A percentile compares a stretch with the other conserved stretches of the same genome.
Evolutionary conservation across 37 sponge, comb jelly and placozoan species (phyloP).

Genomic region (Aphrocallistes beatrix): DNA sequence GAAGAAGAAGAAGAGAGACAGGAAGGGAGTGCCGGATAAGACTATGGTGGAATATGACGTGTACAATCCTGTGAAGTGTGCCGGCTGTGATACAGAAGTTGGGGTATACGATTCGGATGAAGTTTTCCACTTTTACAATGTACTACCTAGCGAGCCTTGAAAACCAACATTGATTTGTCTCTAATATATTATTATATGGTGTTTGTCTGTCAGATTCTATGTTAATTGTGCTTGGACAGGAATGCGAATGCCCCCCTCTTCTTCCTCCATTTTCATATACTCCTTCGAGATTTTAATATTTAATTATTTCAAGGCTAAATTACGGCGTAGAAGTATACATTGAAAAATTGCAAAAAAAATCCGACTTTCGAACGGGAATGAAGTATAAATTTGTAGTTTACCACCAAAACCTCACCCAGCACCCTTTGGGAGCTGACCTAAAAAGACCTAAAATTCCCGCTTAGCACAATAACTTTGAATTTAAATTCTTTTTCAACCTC

Average conservation of each 20-base stretch:
- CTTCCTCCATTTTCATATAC: neutral
- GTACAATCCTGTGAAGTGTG: slow-evolving; percentile 74
- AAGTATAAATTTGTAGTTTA: no score
- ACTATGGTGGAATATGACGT: slow-evolving; percentile 8
- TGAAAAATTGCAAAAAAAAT: no score
- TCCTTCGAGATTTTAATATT: neutral
- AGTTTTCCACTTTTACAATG: slow-evolving; percentile 86
- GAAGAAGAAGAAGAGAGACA: slow-evolving; percentile 32
- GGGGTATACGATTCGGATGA: slow-evolving; percentile 80
- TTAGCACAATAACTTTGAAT: no score
- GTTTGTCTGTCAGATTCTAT: no score
- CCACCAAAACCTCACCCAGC: no score
- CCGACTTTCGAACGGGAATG: no score
- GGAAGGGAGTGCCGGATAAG: neutral
- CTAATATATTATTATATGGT: neutral
- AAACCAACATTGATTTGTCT: neutral
- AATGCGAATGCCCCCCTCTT: neutral
- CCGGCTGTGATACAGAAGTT: slow-evolving; percentile 75
- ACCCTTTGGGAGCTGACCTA: no score
- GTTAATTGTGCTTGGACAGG: neutral
- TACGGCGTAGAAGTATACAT: no score
- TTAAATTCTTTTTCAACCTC: no score
- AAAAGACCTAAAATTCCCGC: no score
- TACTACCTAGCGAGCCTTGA: slow-evolving; percentile 65
- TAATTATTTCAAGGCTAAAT: no score